Conservation (phyloP, 2,113 vertebrate species). For the Prietella phreatophila region DNA sequence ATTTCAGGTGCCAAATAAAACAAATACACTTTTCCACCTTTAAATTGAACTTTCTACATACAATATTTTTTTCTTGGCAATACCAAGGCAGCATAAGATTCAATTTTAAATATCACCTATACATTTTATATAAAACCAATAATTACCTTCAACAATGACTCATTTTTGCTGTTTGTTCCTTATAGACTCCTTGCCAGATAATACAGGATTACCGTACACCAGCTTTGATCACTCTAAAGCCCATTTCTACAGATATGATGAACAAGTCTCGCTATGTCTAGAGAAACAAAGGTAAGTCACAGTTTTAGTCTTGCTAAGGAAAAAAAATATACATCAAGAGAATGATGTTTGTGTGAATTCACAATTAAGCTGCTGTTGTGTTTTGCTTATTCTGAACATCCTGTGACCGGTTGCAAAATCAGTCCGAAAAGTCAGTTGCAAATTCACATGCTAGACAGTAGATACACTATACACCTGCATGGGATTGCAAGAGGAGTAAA, state of each 20-base stretch:
- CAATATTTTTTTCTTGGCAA: background rate
- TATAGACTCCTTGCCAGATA: constrained; percentile 82
- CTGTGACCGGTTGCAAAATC: background rate
- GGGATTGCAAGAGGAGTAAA: background rate
- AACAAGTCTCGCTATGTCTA: constrained; percentile 91
- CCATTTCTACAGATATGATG: constrained; percentile 95
- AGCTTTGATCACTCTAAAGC: constrained; percentile 94
- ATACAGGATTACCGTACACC: constrained; percentile 85
- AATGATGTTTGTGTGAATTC: background rate
- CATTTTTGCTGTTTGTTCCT: constrained; percentile 14
- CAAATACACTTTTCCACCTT: background rate
- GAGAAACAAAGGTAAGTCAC: constrained; percentile 87
- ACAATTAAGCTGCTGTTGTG: background rate
- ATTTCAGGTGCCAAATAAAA: background rate
- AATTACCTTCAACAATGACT: background rate
- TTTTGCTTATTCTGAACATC: background rate
- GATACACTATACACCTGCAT: background rate
- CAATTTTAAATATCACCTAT: background rate
- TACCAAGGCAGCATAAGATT: background rate
- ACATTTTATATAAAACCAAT: background rate
- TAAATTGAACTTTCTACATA: background rate
- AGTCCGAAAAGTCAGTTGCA: background rate
- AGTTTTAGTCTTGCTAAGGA: background rate
- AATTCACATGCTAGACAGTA: background rate
- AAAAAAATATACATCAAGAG: background rate